Percentiles rank a stretch among this genome's conserved stretches.
Conservation (phyloP, 2,113 vertebrate genomes). For the Halichoerus grypus region DNA sequence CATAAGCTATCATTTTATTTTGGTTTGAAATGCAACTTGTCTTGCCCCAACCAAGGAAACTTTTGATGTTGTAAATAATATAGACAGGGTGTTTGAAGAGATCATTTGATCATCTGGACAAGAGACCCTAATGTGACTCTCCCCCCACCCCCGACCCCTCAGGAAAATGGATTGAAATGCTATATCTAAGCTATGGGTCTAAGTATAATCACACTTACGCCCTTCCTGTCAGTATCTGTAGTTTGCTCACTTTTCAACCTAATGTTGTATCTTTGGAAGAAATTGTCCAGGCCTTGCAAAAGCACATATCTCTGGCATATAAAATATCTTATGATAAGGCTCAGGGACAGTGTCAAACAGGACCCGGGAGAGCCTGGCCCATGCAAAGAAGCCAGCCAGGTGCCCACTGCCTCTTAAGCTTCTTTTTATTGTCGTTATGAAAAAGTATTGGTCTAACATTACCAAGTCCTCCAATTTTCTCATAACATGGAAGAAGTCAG, state of each 20-base stretch:
- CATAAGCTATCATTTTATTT: conserved; percentile 60
- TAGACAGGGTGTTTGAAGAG: neutral
- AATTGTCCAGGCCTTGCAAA: neutral
- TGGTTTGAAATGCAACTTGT: conserved; percentile 58
- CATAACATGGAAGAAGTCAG: neutral
- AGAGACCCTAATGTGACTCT: conserved; percentile 56
- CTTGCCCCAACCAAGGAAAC: conserved; percentile 44
- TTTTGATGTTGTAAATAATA: conserved; percentile 41
- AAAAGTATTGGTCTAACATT: neutral
- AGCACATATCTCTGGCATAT: neutral
- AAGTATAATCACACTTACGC: neutral
- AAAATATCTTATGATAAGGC: neutral
- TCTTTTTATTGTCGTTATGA: fast-evolving
- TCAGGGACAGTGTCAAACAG: fast-evolving
- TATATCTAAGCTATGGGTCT: neutral
- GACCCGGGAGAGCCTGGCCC: fast-evolving
- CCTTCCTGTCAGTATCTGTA: neutral
- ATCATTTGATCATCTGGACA: conserved; percentile 36
- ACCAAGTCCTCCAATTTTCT: neutral
- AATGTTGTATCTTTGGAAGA: neutral
- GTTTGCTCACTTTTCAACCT: neutral
- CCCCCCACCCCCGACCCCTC: neutral
- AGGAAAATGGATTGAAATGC: neutral
- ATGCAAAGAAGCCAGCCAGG: neutral
- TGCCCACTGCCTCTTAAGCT: neutral